Percentiles rank a stretch among this genome's conserved stretches.
phyloP scores from a whole-genome alignment of 2,113 vertebrate genomes.

The Xyliphius kryptos region DNA sequence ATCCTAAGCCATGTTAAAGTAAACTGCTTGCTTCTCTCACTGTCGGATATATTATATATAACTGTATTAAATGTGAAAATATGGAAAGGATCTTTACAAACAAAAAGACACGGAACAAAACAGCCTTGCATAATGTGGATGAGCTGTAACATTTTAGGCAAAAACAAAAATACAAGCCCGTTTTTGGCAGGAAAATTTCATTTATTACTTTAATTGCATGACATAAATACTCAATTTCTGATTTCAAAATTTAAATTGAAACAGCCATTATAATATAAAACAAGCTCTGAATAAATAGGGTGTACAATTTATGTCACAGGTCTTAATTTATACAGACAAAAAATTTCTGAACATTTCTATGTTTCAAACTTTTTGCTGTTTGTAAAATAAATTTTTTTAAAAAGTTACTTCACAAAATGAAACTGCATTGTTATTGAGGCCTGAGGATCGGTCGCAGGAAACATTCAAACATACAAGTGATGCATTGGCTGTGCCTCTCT shows the following conservation, averaged over 20 bases:
- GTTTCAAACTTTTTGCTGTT: slow-evolving; percentile 64
- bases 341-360: slow-evolving; percentile 62
- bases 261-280: slow-evolving; percentile 92
- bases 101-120: too few species aligned
- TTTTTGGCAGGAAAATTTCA: slow-evolving; percentile 57
- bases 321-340: slow-evolving; percentile 61
- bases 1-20: too few species aligned
- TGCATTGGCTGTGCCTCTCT: neutral
- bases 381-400: slow-evolving; percentile 73
- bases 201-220: slow-evolving; percentile 73
- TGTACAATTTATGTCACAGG: slow-evolving; percentile 64
- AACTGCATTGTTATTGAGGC: slow-evolving; percentile 60
- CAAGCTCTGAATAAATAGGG: slow-evolving; percentile 80
- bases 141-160: neutral
- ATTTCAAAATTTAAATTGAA: slow-evolving; percentile 73
- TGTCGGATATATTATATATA: too few species aligned
- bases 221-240: slow-evolving; percentile 75
- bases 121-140: neutral
- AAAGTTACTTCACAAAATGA: slow-evolving; percentile 41
- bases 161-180: neutral
- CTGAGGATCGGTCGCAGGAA: slow-evolving; percentile 80
- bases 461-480: slow-evolving; percentile 2
- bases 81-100: too few species aligned
- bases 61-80: too few species aligned
- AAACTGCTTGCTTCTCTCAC: too few species aligned